Evolutionary conservation across 2,113 vertebrate species (phyloP), one percentile per base, ranked within the genome.

Genomic region (Oceanodroma tethys): DNA sequence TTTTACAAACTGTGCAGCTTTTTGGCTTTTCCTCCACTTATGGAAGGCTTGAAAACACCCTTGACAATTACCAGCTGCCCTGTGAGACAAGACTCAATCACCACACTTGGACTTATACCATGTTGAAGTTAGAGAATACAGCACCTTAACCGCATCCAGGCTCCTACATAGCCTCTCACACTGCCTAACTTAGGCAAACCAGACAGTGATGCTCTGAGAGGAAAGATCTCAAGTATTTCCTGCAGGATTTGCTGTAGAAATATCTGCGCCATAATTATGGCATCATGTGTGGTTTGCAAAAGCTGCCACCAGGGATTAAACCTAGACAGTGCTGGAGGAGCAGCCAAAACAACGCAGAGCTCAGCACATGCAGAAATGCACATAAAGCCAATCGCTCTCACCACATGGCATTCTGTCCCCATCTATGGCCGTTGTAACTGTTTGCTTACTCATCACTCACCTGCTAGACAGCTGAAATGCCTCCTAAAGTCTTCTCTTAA

Each of bases 101-200:
- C 4, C 7, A 6, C 25, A 6, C 10, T 25, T 10, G 27, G 45
- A 36, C 38, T 23, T 16, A 2, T 1, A 5, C 2, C 17, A 6
- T 2, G 27, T 7, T 25, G 17, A 52, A 38, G 12, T 25, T 70
- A 63, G 67, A 23, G 20, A 56, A 11, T 1, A 9, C 0, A 65
- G 40, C 52, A 68, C 74, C 81, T 16, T 8, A 32, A 10, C 20
- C 71, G 62, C 16, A 19, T 1, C 42, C 36, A 52, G 45, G 29
- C 50, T 45, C 40, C 58, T 16, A 27, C 6, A 11, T 0, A 14
- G 40, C 59, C 58, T 9, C 76, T 34, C 1, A 2, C 32, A 0
- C 30, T 45, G 73, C 68, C 48, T 9, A 13, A 8, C 4, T 20
- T 8, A 27, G 42, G 43, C 48, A 80, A 43, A 76, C 2, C 32